phyloP scores from a whole-genome alignment of 2,797 vertebrate genomes.

The Agapornis canus region DNA sequence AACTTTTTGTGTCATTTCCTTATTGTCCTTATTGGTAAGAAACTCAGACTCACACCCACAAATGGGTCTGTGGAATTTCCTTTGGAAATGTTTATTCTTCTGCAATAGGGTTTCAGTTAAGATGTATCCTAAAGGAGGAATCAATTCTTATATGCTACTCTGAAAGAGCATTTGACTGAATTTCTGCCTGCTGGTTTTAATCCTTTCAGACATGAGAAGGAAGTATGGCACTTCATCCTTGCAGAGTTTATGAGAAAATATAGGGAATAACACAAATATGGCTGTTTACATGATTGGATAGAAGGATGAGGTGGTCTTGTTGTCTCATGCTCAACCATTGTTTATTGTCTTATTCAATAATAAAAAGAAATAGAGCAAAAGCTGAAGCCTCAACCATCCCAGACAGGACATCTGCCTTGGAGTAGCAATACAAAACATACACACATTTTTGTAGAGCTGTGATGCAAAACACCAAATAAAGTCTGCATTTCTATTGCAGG shows the following conservation, averaged over 20 bases:
- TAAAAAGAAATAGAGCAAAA: neutral
- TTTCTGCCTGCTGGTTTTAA: neutral
- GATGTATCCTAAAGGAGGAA: neutral
- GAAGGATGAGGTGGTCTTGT: neutral
- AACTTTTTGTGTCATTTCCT: neutral
- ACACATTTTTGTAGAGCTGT: neutral
- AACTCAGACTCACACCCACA: neutral
- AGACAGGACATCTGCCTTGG: neutral
- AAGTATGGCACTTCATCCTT: neutral
- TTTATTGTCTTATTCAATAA: neutral
- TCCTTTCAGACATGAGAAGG: neutral
- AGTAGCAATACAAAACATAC: neutral
- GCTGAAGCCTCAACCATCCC: neutral
- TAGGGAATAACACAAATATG: neutral
- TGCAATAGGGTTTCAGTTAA: neutral
- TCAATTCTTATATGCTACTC: neutral
- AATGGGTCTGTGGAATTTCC: neutral
- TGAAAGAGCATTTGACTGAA: neutral
- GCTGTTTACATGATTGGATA: neutral
- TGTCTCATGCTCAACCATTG: neutral
- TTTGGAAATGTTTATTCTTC: neutral
- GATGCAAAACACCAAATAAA: neutral
- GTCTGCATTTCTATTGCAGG: neutral
- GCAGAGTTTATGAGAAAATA: neutral
- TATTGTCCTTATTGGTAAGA: neutral